Evolutionary conservation across 1,140 invertebrate species (phyloP), one percentile per base, ranked within the genome.

Genomic region (Sarcophaga peregrina): DNA sequence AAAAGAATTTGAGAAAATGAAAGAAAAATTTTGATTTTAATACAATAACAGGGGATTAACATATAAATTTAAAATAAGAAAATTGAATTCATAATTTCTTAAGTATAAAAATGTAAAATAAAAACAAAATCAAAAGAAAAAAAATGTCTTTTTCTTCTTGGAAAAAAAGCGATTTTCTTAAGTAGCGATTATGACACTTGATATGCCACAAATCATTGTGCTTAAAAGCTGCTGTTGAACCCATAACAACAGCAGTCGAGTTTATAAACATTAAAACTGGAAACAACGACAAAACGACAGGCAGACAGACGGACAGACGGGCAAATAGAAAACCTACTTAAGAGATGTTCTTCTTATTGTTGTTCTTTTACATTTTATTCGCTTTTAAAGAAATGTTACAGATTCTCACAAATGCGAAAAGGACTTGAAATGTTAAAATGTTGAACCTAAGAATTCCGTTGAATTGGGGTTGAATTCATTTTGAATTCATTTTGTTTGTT

Each of bases 171-270:
- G 25, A 50, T 78, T 78, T 78, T 50, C 75, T 78, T 78, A 78
- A 78, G 75, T 78, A 78, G 75, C 75, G 75, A 78, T 78, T 78
- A 78, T 78, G 75, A 78, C 75, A 78, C 75, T 78, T 78, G 75
- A 78, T 78, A 78, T 78, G 75, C 47, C 75, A 52, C 75, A 78
- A 76, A 76, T 47, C 75, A 78, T 25, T 68, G 62, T 68, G 25
- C 25, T 37, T 25, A 68, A 68, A 68, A 68, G 6, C 17, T 25
- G 17, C 62, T 25, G 7, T 10, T 20, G 47, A n/a, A 47, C 13
- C 37, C 15, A 74, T 5, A 47, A 46, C 74, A 76, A 48, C 10
- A 48, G 25, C 6, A 68, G 13, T 58, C n/a, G 20, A 68, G 62
- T 17, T 68, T 6, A 10, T 17, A 25, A 68, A 68, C 62, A 68